A percentile compares a stretch with the other conserved stretches of the same genome.
Conservation (phyloP, 2,797 vertebrate species). For the Siniperca obscura region DNA sequence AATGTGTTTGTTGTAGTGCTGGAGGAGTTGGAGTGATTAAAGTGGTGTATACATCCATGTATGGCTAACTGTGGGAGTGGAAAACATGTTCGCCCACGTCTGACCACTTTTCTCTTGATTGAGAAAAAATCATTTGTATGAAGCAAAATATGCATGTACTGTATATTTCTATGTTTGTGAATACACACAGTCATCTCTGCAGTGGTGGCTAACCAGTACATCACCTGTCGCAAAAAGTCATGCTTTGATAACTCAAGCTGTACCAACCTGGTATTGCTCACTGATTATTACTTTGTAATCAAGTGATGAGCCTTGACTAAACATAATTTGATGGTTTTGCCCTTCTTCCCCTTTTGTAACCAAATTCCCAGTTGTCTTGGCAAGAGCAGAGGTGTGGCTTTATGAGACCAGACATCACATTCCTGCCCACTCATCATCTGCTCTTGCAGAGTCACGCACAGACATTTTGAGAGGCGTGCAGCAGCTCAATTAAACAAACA, state of each 20-base stretch:
- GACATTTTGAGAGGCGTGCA: slow-evolving; percentile 22
- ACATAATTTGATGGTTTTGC: slow-evolving; percentile 24
- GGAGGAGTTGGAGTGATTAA: slow-evolving; percentile 20
- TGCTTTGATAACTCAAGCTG: neutral
- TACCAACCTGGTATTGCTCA: neutral
- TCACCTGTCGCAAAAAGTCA: neutral
- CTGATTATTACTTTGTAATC: slow-evolving; percentile 7
- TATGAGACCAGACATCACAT: slow-evolving; percentile 35
- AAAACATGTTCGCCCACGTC: slow-evolving; percentile 21
- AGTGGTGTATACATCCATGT: slow-evolving; percentile 9
- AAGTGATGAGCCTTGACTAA: slow-evolving; percentile 7
- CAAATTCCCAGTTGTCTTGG: slow-evolving; percentile 22
- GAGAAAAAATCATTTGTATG: neutral
- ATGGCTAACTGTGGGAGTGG: slow-evolving; percentile 18
- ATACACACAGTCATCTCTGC: neutral
- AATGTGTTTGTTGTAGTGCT: slow-evolving; percentile 27
- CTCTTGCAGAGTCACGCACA: slow-evolving; percentile 16
- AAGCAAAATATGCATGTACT: neutral
- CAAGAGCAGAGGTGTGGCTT: slow-evolving; percentile 41
- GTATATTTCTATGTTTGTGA: neutral
- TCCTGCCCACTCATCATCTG: slow-evolving; percentile 50
- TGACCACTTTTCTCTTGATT: slow-evolving; percentile 24
- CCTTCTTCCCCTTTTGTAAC: slow-evolving; percentile 21
- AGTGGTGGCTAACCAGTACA: neutral
- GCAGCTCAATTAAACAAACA: slow-evolving; percentile 19